Base-by-base conservation (phyloP, 1,140 invertebrate species). In the Brachionus asplanchnoidis region DNA sequence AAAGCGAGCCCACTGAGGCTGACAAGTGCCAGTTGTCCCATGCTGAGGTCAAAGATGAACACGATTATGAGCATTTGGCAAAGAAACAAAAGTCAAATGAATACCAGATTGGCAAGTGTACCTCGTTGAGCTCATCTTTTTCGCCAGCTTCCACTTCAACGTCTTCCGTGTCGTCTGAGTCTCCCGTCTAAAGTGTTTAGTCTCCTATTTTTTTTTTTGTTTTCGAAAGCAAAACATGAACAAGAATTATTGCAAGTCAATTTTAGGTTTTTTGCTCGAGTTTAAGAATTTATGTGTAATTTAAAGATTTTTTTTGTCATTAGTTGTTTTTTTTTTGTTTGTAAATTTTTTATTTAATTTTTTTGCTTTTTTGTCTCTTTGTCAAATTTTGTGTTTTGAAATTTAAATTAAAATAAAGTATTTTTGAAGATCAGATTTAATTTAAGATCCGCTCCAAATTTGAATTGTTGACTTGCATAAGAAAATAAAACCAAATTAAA, bases 51-150 rank as follows among this genome's bases (percentile, higher is more conserved):
- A 23, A 77, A 12, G 50, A 44, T 50, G 73, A 75, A 40, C 32
- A 50, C 23, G 44, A 77, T 12, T 26, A 4, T 50, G 42, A 77
- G 42, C n/a, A 23, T 14, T 23, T 44, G 11, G 42, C 42, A 3
- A 77, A 77, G 14, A 77, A 77, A 50, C 12, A 50, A 26, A 77
- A 53, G n/a, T 28, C 73, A 26, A 77, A 77, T 77, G 46, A 77
- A 26, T 77, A 26, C 42, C 73, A 50, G 2, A 46, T 26, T 12
- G 66, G 26, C 66, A 73, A 73, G 9, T 77, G 42, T 12, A 77
- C 73, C 12, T 77, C 73, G 8, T 77, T 77, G 26, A 77, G 73
- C 42, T 77, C 73, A 46, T 50, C 73, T 11, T 77, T 77, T 50
- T 77, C 73, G 8, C 73, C 73, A 28, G 46, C 73, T 28, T 50